Evolutionary conservation across 2,888 invertebrate genomes (phyloP), one percentile per base, ranked within the genome.

Genomic region (Pherbina coryleti): DNA sequence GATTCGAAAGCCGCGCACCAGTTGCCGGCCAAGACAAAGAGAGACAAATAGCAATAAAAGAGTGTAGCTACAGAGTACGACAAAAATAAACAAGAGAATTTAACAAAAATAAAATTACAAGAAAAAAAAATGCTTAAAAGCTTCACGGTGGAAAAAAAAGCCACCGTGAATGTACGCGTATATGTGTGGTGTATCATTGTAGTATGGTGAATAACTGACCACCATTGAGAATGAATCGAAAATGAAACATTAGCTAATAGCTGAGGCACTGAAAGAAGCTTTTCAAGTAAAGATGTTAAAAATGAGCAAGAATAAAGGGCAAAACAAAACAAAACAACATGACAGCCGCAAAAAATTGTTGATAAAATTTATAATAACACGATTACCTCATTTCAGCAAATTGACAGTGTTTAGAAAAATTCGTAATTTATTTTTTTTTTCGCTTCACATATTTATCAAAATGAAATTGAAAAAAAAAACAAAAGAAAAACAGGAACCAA

Each of bases 321-420:
- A 73, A 75, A 66, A 60, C 53, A 51, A 75, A 57, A 51, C 66
- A 79, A 73, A 75, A 79, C 22, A 62, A 53, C 69, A 64, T 66
- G 49, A 76, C 77, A 74, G 34, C 66, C 62, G 57, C 53, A 78
- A 71, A 75, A 80, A 76, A 80, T 79, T 80, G 79, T 83, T 79
- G 82, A 84, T 82, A 82, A 78, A 79, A 84, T 85, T 86, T 88
- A 87, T 85, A 84, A 85, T 86, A 88, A 86, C 80, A 81, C 84
- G 86, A 87, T 87, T 87, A 87, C 88, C 88, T 87, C 87, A 87
- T 86, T 84, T 28, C 5, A 17, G 64, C 64, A 22, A 49, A 67
- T 22, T 11, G 49, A 69, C 69, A 69, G 11, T 69, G 69, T 14
- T 69, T 69, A 51, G 44, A 69, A 19, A 19, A 28, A 28, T n/a